Evolutionary conservation across 2,888 invertebrate species (phyloP).

Genomic region (Cactoblastis cactorum): DNA sequence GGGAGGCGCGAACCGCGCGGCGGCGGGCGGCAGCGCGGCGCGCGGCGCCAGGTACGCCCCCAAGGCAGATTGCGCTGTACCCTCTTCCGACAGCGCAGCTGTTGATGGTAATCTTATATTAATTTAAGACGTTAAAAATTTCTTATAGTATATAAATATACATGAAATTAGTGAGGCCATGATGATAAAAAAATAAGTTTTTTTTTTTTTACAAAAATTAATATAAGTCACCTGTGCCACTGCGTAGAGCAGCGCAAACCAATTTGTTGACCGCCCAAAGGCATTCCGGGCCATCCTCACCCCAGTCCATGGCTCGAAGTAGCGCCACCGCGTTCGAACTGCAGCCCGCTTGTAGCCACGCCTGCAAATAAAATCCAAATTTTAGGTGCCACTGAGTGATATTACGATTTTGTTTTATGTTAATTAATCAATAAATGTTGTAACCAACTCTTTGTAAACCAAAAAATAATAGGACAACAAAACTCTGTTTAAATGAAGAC

Average conservation of each 20-base stretch:
- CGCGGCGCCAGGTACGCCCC: constrained; percentile 89
- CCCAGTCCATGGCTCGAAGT: constrained; percentile 87
- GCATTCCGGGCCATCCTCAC: constrained; percentile 85
- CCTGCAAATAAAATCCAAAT: constrained; percentile 41
- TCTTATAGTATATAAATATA: too few species aligned
- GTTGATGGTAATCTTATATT: too few species aligned
- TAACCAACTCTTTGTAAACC: too few species aligned
- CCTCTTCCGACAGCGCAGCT: constrained; percentile 50
- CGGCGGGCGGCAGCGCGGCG: constrained; percentile 82
- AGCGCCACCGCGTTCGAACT: constrained; percentile 53
- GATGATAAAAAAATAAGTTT: too few species aligned
- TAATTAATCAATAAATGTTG: too few species aligned
- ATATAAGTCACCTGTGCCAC: constrained; percentile 38
- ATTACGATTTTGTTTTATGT: too few species aligned
- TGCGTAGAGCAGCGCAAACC: constrained; percentile 44
- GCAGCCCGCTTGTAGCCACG: constrained; percentile 57
- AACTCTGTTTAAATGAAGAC: too few species aligned
- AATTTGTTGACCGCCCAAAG: constrained; percentile 84
- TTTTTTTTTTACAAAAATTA: too few species aligned
- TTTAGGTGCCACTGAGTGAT: too few species aligned
- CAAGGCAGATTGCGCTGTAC: constrained; percentile 84
- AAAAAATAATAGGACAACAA: too few species aligned
- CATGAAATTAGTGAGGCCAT: too few species aligned
- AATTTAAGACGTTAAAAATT: too few species aligned
- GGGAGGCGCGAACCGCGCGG: constrained; percentile 86